Base-by-base conservation (phyloP, 2,888 invertebrate genomes). In the Calliscelio sp. region DNA sequence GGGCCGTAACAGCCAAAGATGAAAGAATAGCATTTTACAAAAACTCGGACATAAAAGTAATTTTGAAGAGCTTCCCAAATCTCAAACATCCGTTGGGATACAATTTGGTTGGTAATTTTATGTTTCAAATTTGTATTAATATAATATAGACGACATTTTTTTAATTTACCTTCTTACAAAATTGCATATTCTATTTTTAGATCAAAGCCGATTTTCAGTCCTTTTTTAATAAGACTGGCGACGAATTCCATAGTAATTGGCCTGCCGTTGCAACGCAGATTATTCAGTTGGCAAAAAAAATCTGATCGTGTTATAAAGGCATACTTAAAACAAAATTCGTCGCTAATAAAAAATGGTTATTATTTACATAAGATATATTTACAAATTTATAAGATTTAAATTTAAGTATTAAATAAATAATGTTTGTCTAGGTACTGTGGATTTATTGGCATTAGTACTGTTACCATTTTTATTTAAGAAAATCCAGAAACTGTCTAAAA, bases 41-140 rank as follows among this genome's bases (percentile, higher is more conserved):
- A 51, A 55, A 65, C 24, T 35, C 22, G 44, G 51, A 57, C 51
- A 20, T 75, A 8, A 71, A 35, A 38, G 22, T 5, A 1, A 82
- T 77, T 55, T 66, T 83, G 4, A 14, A 44, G 35, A 20, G 35
- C 0, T 74, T 83, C 55, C 73, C 68, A 2, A 79, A 74, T 51
- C 61, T 79, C 8, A n/a, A 32, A 6, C 70, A 79, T 68, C 74
- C 78, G 6, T 16, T 68, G 8, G 83, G 78, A 38, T 83, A 83
- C 55, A 73, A 51, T 32, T 68, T 83, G 65, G 73, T 78, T 18
- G 14, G 14, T 18, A 28, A 46, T 65, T 44, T 14, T 22, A n/a
- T n/a, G n/a, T 1, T 46, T 18, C 11, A 38, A 11, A 38, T 38
- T 38, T 14, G 38, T 38, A 38, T 38, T 35, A 22, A 11, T n/a